A percentile compares a stretch with the other conserved stretches of the same genome.
phyloP scores from a whole-genome alignment of 2,888 invertebrate genomes.

The Drosophila suboccidentalis region DNA sequence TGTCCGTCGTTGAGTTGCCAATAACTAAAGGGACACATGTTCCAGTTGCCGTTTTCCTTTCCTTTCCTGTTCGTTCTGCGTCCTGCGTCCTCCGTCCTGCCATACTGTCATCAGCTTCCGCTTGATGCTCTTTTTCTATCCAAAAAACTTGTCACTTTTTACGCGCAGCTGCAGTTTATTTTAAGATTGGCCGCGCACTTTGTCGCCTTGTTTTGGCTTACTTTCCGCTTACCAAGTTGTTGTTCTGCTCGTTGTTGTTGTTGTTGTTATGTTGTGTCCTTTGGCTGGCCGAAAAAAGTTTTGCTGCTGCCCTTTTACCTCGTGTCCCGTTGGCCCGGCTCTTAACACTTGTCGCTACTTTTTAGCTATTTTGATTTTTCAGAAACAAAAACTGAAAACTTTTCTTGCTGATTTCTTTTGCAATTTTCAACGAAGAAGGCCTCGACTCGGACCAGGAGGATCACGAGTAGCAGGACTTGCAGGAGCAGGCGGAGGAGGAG shows the following conservation, averaged over 20 bases:
- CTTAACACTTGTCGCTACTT: slow-evolving; percentile 79
- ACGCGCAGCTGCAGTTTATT: slow-evolving; percentile 81
- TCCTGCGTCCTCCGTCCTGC: slow-evolving; percentile 12
- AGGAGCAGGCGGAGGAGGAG: slow-evolving; percentile 5
- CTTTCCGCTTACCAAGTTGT: slow-evolving; percentile 38
- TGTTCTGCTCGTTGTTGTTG: slow-evolving; percentile 34
- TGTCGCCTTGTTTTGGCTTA: slow-evolving; percentile 73
- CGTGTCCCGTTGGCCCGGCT: slow-evolving; percentile 8
- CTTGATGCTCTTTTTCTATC: slow-evolving; percentile 37
- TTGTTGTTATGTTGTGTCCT: slow-evolving; percentile 30
- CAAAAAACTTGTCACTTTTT: slow-evolving; percentile 81
- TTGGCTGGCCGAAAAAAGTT: slow-evolving; percentile 53
- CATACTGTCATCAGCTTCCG: slow-evolving; percentile 7
- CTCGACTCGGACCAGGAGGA: slow-evolving; percentile 3
- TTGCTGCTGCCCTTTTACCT: slow-evolving; percentile 37
- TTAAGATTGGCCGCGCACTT: slow-evolving; percentile 80
- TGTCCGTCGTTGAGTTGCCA: slow-evolving; percentile 71
- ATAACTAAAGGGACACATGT: slow-evolving; percentile 67
- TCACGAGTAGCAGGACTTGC: background rate
- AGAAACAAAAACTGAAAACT: slow-evolving; percentile 76
- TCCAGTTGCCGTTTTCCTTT: slow-evolving; percentile 33
- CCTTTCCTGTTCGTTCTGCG: background rate
- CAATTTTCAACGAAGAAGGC: slow-evolving; percentile 61
- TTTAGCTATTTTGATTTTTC: slow-evolving; percentile 80
- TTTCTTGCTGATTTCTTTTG: slow-evolving; percentile 80